Evolutionary conservation across 2,113 vertebrate genomes (phyloP).

Genomic region (Oreocharis arfaki): DNA sequence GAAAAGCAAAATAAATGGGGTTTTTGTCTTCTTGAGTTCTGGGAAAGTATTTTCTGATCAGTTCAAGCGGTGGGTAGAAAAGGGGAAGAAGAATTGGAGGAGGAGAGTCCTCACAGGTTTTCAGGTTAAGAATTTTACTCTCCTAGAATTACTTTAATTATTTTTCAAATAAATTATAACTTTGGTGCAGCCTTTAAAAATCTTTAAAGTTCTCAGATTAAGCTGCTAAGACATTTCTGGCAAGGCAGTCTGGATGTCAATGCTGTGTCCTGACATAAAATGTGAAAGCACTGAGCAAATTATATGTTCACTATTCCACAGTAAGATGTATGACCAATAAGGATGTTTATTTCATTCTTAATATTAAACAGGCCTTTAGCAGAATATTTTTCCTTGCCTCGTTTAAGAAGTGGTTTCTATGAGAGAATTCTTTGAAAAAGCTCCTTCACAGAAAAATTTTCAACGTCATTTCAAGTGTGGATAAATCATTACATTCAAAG

Average conservation of each 20-base stretch:
- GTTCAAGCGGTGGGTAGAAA: neutral
- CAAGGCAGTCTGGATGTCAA: neutral
- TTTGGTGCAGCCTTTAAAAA: neutral
- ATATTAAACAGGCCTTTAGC: neutral
- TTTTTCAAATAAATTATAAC: neutral
- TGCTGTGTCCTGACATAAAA: neutral
- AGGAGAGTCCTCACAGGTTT: neutral
- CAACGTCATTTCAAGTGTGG: neutral
- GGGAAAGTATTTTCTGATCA: neutral
- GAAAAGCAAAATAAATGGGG: neutral
- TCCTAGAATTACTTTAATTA: neutral
- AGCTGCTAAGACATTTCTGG: neutral
- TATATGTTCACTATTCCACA: rapidly evolving
- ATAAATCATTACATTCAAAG: slow-evolving; percentile 31
- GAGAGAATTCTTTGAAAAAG: neutral
- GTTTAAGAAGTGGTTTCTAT: neutral
- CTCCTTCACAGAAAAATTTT: neutral
- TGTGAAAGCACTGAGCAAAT: neutral
- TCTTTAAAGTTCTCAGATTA: neutral
- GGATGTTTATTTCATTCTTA: neutral
- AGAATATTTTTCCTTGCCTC: neutral
- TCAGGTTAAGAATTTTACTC: neutral
- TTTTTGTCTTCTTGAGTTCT: neutral
- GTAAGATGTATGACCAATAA: neutral
- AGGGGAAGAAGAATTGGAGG: rapidly evolving